Conservation (phyloP, 1,140 invertebrate species). For the Thaumetopoea pityocampa region DNA sequence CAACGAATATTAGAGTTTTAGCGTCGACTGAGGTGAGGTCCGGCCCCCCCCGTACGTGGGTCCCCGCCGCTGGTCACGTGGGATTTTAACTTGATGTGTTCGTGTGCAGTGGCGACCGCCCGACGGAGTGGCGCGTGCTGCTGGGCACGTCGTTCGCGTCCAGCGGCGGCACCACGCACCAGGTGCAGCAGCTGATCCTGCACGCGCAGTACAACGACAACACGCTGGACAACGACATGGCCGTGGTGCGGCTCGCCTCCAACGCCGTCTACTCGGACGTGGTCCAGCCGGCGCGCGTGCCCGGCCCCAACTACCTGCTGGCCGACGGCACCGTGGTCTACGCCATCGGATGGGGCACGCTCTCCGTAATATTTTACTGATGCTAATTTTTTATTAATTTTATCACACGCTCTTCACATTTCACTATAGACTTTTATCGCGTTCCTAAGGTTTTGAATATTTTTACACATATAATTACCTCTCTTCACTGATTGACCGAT, state of each 20-base stretch:
- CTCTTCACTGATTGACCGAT: too few relatives aligned
- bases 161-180: constrained; percentile 50
- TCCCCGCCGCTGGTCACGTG: too few relatives aligned
- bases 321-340: constrained; percentile 48
- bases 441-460: too few relatives aligned
- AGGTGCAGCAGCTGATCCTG: constrained; percentile 50
- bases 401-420: too few relatives aligned
- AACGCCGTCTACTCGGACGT: constrained; percentile 28
- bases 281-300: constrained; percentile 26
- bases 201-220: constrained; percentile 66
- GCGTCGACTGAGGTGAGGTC: too few relatives aligned
- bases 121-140: constrained; percentile 30
- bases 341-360: constrained; percentile 78
- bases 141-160: constrained; percentile 40
- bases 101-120: constrained; percentile 29
- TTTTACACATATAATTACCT: too few relatives aligned
- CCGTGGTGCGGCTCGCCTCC: constrained; percentile 59
- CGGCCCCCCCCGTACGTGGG: too few relatives aligned
- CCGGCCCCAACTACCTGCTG: constrained; percentile 32
- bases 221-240: constrained; percentile 78
- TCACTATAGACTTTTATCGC: too few relatives aligned
- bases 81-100: too few relatives aligned
- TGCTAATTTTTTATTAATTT: neutral
- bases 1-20: too few relatives aligned
- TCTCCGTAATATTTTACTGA: constrained; percentile 41